A percentile compares a stretch with the other conserved stretches of the same genome.
Evolutionary conservation across 2,888 invertebrate species (phyloP).

Genomic region (Agonopterix heracliana): DNA sequence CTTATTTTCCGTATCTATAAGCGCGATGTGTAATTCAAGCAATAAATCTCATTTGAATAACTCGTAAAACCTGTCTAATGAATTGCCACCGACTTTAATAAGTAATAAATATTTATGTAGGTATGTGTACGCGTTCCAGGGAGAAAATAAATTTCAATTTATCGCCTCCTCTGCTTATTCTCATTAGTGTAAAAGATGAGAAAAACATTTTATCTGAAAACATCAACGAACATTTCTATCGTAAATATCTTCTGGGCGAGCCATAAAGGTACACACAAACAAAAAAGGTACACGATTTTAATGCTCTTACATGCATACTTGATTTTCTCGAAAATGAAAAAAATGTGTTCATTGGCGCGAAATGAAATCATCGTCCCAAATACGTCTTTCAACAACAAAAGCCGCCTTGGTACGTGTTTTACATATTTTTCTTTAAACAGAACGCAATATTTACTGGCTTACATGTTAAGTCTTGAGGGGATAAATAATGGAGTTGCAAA

Average conservation of each 20-base stretch:
- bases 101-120: conserved; percentile 56
- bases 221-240: conserved; percentile 46
- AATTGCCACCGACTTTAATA: conserved; percentile 54
- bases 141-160: conserved; percentile 63
- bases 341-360: conserved; percentile 64
- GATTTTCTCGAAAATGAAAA: conserved; percentile 55
- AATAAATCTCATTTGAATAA: conserved; percentile 49
- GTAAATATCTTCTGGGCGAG: conserved; percentile 35
- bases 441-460: conserved; percentile 52
- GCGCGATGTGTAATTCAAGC: conserved; percentile 27
- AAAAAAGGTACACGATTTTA: conserved; percentile 48
- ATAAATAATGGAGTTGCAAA: conserved; percentile 57
- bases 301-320: conserved; percentile 52
- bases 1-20: neutral
- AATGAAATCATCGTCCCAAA: conserved; percentile 62
- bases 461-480: conserved; percentile 52
- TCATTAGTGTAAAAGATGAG: conserved; percentile 54
- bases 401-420: conserved; percentile 52
- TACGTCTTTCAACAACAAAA: conserved; percentile 63
- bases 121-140: conserved; percentile 39
- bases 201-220: conserved; percentile 51
- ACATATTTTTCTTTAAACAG: conserved; percentile 62
- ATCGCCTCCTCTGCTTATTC: conserved; percentile 50
- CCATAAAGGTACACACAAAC: conserved; percentile 41
- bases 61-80: conserved; percentile 50